A percentile compares a stretch with the other conserved stretches of the same genome.
Conservation (phyloP, 92 coral and sea anemone species). For the Actinernus sp. region DNA sequence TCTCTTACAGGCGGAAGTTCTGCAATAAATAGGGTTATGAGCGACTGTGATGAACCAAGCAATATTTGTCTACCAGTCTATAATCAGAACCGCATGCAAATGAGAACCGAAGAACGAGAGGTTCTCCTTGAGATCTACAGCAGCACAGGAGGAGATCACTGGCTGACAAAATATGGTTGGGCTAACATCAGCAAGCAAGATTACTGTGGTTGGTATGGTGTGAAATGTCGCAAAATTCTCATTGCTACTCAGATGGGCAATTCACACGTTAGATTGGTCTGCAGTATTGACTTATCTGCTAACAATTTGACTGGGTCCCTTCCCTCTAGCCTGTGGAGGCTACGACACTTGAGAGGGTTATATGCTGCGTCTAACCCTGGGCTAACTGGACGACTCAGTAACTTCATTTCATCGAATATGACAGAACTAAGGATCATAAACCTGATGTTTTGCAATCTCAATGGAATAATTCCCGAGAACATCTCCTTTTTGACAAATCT, state of each 20-base stretch:
- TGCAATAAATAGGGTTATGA: too few relatives aligned
- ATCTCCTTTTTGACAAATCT: constrained; percentile 1
- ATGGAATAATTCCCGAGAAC: constrained; percentile 51
- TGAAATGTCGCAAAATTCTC: constrained; percentile 24
- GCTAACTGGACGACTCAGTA: constrained; percentile 38
- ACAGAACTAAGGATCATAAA: constrained; percentile 20
- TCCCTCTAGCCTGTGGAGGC: constrained; percentile 61
- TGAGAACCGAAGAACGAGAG: too few relatives aligned
- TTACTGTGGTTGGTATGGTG: constrained; percentile 78
- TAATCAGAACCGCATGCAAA: too few relatives aligned
- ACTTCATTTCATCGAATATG: constrained; percentile 63
- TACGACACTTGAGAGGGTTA: constrained; percentile 65
- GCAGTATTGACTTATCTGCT: constrained; percentile 27
- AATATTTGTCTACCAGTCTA: too few relatives aligned
- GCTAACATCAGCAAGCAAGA: neutral
- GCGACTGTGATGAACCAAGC: too few relatives aligned
- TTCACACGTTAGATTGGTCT: neutral
- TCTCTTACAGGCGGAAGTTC: too few relatives aligned
- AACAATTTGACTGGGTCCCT: constrained; percentile 61
- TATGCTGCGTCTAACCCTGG: constrained; percentile 13
- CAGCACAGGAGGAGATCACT: constrained; percentile 47
- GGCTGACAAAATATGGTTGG: constrained; percentile 57
- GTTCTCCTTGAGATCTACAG: constrained; percentile 65
- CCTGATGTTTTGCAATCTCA: constrained; percentile 39
- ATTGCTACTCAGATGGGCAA: too few relatives aligned